These are phyloP conservation scores for Marasmarcha lunaedactyla DNA, from an alignment of 2,888 invertebrate species.

Conservation along the genomic window DNA sequence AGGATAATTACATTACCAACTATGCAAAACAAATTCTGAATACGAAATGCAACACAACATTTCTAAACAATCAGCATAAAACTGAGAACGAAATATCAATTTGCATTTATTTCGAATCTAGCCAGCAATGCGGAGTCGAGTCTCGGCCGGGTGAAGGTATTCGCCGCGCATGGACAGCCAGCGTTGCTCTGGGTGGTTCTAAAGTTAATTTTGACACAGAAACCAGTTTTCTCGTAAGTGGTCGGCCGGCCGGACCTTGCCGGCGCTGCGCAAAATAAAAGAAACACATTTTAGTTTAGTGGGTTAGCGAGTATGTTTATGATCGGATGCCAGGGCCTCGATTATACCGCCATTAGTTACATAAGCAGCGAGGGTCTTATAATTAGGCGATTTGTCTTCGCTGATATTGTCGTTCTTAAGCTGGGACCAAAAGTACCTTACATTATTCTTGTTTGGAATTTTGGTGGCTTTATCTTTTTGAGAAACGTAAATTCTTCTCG, in stretches of 20 bases:
- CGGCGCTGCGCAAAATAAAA: conserved; percentile 57
- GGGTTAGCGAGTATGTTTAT: conserved; percentile 67
- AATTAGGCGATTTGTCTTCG: conserved; percentile 51
- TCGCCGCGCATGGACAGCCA: background rate
- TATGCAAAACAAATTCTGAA: too few relatives aligned
- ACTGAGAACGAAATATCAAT: background rate
- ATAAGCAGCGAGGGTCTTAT: conserved; percentile 40
- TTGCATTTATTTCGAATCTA: background rate
- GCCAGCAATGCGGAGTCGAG: background rate
- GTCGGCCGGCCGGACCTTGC: conserved; percentile 24
- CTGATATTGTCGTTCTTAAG: conserved; percentile 30
- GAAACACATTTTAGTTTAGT: conserved; percentile 70
- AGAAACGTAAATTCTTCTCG: too few relatives aligned
- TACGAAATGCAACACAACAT: too few relatives aligned
- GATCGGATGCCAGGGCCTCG: conserved; percentile 50
- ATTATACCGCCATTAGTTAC: conserved; percentile 61
- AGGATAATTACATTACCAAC: too few relatives aligned
- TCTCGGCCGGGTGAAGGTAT: background rate
- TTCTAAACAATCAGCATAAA: conserved; percentile 1
- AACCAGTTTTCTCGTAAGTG: conserved; percentile 53
- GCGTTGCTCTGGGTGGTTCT: conserved; percentile 25
- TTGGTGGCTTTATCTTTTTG: too few relatives aligned
- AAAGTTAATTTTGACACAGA: conserved; percentile 53
- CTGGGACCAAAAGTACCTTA: too few relatives aligned
- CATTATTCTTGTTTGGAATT: too few relatives aligned